Conservation (phyloP, 2,113 vertebrate genomes). For the Lonchura striata region DNA sequence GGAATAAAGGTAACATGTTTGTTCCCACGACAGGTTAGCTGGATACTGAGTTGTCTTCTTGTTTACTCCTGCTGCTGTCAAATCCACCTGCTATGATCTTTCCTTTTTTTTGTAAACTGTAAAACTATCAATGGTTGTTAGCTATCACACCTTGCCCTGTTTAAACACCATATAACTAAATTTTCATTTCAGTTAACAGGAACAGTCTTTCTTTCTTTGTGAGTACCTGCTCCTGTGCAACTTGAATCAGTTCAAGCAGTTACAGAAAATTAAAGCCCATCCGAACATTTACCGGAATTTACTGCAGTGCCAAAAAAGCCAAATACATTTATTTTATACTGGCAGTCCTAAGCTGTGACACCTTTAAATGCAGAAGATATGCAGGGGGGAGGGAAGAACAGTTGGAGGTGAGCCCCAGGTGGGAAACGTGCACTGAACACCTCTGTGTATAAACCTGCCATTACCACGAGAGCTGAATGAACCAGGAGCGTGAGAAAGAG, state of each 20-base stretch:
- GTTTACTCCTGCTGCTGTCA: background rate
- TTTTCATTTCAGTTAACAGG: constrained; percentile 23
- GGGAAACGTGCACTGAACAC: background rate
- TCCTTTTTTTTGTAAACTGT: background rate
- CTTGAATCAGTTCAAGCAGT: constrained; percentile 25
- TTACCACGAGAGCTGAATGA: background rate
- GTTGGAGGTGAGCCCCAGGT: background rate
- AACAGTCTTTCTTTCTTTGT: background rate
- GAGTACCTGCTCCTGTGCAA: background rate
- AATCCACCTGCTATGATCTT: background rate
- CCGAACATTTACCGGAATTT: constrained; percentile 26
- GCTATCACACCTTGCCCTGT: background rate
- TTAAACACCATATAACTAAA: constrained; percentile 3
- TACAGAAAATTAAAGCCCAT: constrained; percentile 53
- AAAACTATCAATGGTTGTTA: background rate
- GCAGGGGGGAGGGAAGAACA: background rate
- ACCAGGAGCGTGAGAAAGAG: background rate
- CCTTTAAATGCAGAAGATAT: background rate
- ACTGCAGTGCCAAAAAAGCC: constrained; percentile 41
- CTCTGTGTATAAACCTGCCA: background rate
- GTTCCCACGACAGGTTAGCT: background rate
- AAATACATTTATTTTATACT: background rate
- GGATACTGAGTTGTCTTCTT: background rate
- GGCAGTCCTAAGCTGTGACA: background rate
- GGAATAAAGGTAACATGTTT: background rate